These are phyloP conservation scores for Pycnonotus jocosus DNA, from an alignment of 2,113 vertebrate genomes.

Conservation along the genomic window DNA sequence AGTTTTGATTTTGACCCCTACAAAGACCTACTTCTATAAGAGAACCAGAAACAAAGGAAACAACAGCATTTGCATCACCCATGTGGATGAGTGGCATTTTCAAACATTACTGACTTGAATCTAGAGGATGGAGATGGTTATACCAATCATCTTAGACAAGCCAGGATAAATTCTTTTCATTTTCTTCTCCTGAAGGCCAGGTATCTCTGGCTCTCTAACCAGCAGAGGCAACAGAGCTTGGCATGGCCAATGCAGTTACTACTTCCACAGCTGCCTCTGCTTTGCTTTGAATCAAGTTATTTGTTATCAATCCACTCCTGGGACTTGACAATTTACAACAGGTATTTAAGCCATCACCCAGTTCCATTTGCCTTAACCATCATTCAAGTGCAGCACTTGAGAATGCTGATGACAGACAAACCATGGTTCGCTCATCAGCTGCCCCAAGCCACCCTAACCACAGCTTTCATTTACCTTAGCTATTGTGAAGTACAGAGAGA, in stretches of 20 bases:
- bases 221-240: not conserved
- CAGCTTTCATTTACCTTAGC: not conserved
- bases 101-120: not conserved
- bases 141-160: not conserved
- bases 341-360: not conserved
- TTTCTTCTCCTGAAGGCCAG: not conserved
- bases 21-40: not conserved
- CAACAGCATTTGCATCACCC: not conserved
- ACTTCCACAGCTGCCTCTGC: not conserved
- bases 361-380: not conserved
- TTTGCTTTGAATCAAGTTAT: not conserved
- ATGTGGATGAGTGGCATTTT: not conserved
- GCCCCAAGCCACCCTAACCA: not conserved
- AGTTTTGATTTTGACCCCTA: conserved; percentile 12
- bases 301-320: not conserved
- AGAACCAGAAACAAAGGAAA: not conserved
- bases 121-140: not conserved
- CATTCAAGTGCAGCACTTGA: not conserved
- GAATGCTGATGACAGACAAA: not conserved
- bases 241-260: not conserved
- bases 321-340: not conserved
- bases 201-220: not conserved
- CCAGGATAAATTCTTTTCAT: not conserved
- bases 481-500: not conserved
- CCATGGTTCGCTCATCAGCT: not conserved